Percentiles rank a stretch among this genome's conserved stretches.
These are phyloP conservation scores for Megalopta genalis DNA, from an alignment of 1,140 invertebrate species.

Conservation along the genomic window DNA sequence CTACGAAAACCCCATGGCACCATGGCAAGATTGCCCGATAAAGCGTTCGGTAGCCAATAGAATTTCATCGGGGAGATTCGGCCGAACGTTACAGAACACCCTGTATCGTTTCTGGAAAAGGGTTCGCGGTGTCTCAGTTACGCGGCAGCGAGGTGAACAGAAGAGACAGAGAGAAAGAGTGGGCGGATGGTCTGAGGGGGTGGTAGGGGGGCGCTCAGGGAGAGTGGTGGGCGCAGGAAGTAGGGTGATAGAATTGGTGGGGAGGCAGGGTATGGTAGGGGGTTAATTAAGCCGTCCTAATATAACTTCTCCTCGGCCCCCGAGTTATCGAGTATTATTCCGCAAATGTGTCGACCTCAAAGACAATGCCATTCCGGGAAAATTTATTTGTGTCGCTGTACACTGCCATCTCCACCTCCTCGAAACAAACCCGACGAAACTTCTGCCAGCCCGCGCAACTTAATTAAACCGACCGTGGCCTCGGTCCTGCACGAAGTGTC, in stretches of 20 bases:
- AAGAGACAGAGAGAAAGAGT: conserved; percentile 30
- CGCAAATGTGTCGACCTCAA: conserved; percentile 73
- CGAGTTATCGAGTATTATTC: conserved; percentile 74
- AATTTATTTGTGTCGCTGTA: conserved; percentile 74
- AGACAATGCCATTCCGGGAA: conserved; percentile 73
- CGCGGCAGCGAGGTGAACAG: conserved; percentile 17
- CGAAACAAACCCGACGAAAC: conserved; percentile 68
- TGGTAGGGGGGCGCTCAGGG: no score
- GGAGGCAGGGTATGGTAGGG: conserved; percentile 58
- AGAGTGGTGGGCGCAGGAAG: conserved; percentile 38
- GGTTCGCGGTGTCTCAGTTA: conserved; percentile 37
- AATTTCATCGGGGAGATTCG: background rate
- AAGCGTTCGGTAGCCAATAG: no score
- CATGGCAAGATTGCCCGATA: no score
- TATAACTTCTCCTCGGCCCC: conserved; percentile 69
- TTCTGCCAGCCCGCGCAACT: conserved; percentile 69
- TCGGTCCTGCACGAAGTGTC: conserved; percentile 66
- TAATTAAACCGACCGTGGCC: conserved; percentile 69
- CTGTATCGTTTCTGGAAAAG: conserved; percentile 46
- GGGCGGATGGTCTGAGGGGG: background rate
- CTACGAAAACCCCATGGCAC: no score
- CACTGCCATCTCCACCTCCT: conserved; percentile 52
- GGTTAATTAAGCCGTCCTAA: conserved; percentile 74
- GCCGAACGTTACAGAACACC: background rate
- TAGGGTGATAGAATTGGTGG: conserved; percentile 64